Evolutionary conservation across 92 coral and sea anemone genomes (phyloP), one percentile per base, ranked within the genome.

Genomic region (Ricordea florida): DNA sequence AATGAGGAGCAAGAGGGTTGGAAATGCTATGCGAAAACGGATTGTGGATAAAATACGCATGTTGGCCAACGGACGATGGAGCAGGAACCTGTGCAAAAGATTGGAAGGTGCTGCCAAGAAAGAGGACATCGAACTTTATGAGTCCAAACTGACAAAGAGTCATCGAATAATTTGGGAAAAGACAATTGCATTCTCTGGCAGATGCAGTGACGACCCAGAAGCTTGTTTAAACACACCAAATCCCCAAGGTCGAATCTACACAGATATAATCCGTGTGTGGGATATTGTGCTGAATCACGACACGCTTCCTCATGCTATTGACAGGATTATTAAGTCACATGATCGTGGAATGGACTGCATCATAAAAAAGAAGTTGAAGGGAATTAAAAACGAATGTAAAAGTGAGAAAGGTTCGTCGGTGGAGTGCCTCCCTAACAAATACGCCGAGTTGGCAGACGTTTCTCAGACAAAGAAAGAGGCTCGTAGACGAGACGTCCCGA

Each of bases 251-350:
- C 83, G 75, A 28, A 86, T 94, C n/a, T 94, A 94, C 72, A 81
- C 98, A 10, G 98, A 94, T 24, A 92, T 94, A 31, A 92, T 94
- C 57, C 92, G 98, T 38, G 92, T 94, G 10, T 94, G 98, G 98
- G 97, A 92, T 64, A 81, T 94, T 52, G 94, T 85, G 9, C 69
- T 90, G 16, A 88, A 70, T 62, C 96, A 94, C 42, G 85, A 80
- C 66, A 85, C 82, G 24, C 85, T 94, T 47, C 81, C 84, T 1
- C 93, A 80, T 53, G 83, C 86, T 57, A 90, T 94, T 38, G 86
- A 88, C 13, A 87, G 72, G 33, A 80, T 94, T 24, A 88, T 82
- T 32, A 90, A 80, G 42, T 94, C 98, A 14, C 97, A 94, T 33
- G 82, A 83, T 27, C 94, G 98, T 16, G 98, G 98, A 36, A 74